Base-by-base conservation (phyloP, 2,113 vertebrate genomes). In the Otolemur garnettii region DNA sequence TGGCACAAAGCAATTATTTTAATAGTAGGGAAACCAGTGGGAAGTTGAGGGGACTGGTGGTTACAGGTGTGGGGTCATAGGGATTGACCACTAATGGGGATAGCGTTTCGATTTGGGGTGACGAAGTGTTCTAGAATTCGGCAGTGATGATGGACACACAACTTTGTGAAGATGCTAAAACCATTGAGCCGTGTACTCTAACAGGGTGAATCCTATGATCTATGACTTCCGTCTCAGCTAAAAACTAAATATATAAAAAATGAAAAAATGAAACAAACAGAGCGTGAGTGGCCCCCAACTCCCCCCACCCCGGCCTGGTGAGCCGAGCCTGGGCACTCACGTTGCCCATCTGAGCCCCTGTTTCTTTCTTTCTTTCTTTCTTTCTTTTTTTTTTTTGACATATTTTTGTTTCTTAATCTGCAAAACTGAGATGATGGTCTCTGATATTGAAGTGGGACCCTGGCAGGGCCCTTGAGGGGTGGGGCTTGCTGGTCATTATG, bases 11-110 rank as follows among this genome's bases (percentile, higher is more conserved):
- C 45, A 9, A 10, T 50, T 50, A 50, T 50, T 50, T 50, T 50
- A 9, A 50, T 50, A 5, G 0, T 1, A 53, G 15, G 33, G 9
- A 1, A 18, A 4, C 11, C 7, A 8, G 9, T 0, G 30, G 57
- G 22, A 4, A 26, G 60, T 17, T 9, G 7, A 13, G 83, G 0
- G 53, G 18, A 1, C 9, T 10, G 53, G 26, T 7, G 50, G 38
- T 5, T 7, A 68, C 0, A 0, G 4, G 4, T 0, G n/a, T 24
- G 10, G 60, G 64, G 64, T 11, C 18, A 28, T 0, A 0, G 33
- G 2, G 21, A 55, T n/a, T 5, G 79, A 38, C n/a, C 0, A 0
- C 10, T 7, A 4, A 2, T 0, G 30, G 45, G 24, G 2, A 5
- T 0, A 2, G 53, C 18, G 2, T 18, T 45, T 80, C 66, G 4